These are phyloP conservation scores for Drosophila pachea DNA, from an alignment of 1,140 invertebrate species.

Conservation along the genomic window DNA sequence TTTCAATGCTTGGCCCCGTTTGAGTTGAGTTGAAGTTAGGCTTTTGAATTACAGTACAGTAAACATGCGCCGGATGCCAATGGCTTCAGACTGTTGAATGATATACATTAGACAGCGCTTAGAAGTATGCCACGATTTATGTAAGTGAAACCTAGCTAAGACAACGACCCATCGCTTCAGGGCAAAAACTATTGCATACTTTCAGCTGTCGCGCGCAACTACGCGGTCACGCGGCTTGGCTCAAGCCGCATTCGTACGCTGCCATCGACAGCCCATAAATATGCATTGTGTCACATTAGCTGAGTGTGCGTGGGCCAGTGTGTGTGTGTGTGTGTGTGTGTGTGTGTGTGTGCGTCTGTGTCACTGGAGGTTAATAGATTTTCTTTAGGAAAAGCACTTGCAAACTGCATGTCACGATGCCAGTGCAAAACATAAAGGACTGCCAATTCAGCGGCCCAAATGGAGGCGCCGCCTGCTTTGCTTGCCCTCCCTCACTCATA, in stretches of 20 bases:
- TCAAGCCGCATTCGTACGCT: background rate
- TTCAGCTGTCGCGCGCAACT: conserved; percentile 13
- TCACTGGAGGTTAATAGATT: conserved; percentile 78
- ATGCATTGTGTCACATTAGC: conserved; percentile 74
- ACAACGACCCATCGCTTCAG: conserved; percentile 4
- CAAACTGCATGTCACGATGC: conserved; percentile 62
- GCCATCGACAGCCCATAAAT: conserved; percentile 63
- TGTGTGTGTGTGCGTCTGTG: conserved; percentile 36
- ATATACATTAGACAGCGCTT: background rate
- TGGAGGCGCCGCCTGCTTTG: background rate
- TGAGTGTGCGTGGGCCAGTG: conserved; percentile 15
- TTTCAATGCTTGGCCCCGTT: conserved; percentile 16
- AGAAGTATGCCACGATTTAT: conserved; percentile 42
- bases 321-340: conserved; percentile 4
- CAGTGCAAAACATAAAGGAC: conserved; percentile 38
- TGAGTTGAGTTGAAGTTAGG: background rate
- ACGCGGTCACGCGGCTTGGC: background rate
- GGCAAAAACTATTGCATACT: conserved; percentile 42
- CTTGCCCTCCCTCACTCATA: background rate
- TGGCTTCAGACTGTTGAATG: conserved; percentile 13
- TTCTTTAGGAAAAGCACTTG: conserved; percentile 59
- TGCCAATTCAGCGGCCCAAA: conserved; percentile 6
- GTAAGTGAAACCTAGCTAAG: conserved; percentile 18
- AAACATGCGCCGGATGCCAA: conserved; percentile 14
- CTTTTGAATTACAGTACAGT: conserved; percentile 41